These are phyloP conservation scores for Scrobipalpa costella DNA, from an alignment of 2,888 invertebrate genomes.

Conservation along the genomic window DNA sequence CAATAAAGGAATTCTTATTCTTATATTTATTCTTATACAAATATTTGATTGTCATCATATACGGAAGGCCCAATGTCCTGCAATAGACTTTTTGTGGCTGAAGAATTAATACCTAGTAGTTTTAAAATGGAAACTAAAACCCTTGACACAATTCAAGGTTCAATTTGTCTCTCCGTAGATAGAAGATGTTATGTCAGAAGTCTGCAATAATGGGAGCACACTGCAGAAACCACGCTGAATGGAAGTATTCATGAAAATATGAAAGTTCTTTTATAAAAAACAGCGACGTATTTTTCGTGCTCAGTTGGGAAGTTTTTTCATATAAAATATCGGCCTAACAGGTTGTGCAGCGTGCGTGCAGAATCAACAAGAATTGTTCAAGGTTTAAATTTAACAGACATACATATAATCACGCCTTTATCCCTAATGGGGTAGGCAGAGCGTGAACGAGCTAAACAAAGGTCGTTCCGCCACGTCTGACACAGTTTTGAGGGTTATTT, in stretches of 20 bases:
- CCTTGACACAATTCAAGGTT: constrained; percentile 3
- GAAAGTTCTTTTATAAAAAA: background rate
- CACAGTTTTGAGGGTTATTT: no score
- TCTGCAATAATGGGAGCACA: constrained; percentile 10
- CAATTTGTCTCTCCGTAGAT: background rate
- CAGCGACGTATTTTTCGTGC: background rate
- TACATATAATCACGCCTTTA: no score
- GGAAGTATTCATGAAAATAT: background rate
- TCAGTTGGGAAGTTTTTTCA: constrained; percentile 10
- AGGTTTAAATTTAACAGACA: no score
- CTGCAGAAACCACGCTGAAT: background rate
- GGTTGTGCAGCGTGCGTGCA: background rate
- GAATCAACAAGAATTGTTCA: background rate
- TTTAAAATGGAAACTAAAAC: background rate
- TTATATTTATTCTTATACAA: no score
- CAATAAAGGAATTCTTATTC: no score
- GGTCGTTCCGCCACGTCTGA: no score
- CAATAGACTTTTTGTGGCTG: no score
- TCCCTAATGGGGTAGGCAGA: no score
- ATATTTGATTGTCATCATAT: no score
- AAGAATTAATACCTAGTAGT: background rate
- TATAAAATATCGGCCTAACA: background rate
- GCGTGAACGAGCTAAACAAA: no score
- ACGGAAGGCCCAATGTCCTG: no score
- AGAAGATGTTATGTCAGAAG: constrained; percentile 16